These are phyloP conservation scores for Brachypodius melanocephalos DNA, from an alignment of 2,113 vertebrate species.

Conservation along the genomic window DNA sequence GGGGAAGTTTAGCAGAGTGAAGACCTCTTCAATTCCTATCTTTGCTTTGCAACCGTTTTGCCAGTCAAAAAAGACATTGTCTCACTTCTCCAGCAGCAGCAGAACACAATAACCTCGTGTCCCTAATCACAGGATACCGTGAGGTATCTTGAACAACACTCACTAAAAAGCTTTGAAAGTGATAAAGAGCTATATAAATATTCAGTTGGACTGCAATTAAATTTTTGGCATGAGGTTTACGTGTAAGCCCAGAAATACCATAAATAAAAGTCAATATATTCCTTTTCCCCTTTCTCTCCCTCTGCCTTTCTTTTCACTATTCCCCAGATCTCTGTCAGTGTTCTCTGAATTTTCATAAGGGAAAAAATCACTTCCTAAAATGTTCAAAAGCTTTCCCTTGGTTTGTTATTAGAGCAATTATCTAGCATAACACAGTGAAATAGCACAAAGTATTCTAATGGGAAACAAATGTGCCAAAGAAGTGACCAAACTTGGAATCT, in stretches of 20 bases:
- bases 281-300: neutral
- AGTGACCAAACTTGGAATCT: constrained; percentile 65
- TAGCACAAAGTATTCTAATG: constrained; percentile 77
- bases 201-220: constrained; percentile 27
- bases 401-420: constrained; percentile 88
- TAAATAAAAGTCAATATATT: neutral
- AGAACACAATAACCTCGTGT: neutral
- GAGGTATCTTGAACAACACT: neutral
- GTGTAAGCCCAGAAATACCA: neutral
- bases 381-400: constrained; percentile 80
- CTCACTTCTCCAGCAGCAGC: neutral
- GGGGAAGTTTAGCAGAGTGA: neutral
- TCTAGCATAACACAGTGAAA: constrained; percentile 80
- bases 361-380: constrained; percentile 81
- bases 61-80: neutral
- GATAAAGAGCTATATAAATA: constrained; percentile 44
- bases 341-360: constrained; percentile 67
- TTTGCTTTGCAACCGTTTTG: neutral
- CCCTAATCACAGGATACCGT: neutral
- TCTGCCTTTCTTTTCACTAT: neutral
- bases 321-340: constrained; percentile 59
- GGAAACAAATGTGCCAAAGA: constrained; percentile 80
- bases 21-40: neutral
- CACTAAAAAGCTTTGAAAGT: constrained; percentile 21
- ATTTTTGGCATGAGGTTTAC: neutral